Evolutionary conservation across 2,888 invertebrate genomes (phyloP).

Genomic region (Exephanes ischioxanthus): DNA sequence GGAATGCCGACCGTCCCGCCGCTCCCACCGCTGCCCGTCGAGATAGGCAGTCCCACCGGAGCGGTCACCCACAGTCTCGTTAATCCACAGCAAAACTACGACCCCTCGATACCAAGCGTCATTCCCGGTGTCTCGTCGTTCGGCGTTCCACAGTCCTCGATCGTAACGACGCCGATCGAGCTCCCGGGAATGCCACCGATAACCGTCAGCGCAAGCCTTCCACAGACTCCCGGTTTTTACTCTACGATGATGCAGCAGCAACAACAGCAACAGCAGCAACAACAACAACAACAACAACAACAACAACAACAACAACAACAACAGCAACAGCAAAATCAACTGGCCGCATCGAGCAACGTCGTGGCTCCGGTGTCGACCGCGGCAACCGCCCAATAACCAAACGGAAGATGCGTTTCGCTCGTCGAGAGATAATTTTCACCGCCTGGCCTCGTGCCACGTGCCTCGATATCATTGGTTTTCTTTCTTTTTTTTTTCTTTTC

Average conservation of each 20-base stretch:
- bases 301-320: not conserved
- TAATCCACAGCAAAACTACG: constrained; percentile 70
- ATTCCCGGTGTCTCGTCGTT: constrained; percentile 81
- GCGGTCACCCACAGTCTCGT: constrained; percentile 36
- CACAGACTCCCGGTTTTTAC: constrained; percentile 84
- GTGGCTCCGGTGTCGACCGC: constrained; percentile 69
- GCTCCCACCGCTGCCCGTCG: constrained; percentile 70
- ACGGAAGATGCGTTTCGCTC: constrained; percentile 31
- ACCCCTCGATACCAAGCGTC: constrained; percentile 73
- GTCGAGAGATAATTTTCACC: constrained; percentile 42
- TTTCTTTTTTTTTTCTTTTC: not conserved
- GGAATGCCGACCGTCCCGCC: constrained; percentile 81
- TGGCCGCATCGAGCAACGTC: constrained; percentile 69
- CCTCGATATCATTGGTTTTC: constrained; percentile 22
- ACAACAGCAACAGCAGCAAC: constrained; percentile 65
- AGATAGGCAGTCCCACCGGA: constrained; percentile 55
- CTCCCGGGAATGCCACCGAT: constrained; percentile 93
- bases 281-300: constrained; percentile 71
- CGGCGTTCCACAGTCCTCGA: constrained; percentile 76
- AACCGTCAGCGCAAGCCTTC: constrained; percentile 91
- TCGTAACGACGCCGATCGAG: constrained; percentile 89
- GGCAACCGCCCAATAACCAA: constrained; percentile 76
- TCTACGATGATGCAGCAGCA: constrained; percentile 76
- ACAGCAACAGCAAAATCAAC: constrained; percentile 73
- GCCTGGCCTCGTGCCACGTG: constrained; percentile 44